A percentile compares a stretch with the other conserved stretches of the same genome.
Evolutionary conservation across 2,113 vertebrate genomes (phyloP).

Genomic region (Charadrius vociferus): DNA sequence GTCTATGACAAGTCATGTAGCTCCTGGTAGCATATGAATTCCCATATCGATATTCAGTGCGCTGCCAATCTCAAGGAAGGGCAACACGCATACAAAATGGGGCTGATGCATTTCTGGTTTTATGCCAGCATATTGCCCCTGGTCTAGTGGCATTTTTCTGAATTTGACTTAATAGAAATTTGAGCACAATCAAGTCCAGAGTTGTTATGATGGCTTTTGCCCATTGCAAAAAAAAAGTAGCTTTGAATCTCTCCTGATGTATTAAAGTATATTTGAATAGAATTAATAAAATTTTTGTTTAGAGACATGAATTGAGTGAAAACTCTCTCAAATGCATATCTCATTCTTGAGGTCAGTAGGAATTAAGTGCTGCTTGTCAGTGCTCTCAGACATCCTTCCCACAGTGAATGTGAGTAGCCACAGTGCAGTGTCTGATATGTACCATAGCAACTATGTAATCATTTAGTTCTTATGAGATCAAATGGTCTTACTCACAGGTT

Average conservation of each 20-base stretch:
- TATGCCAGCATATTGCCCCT: not conserved
- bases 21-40: not conserved
- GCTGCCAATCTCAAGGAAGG: not conserved
- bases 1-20: not conserved
- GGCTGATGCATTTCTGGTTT: not conserved
- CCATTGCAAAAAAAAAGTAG: not conserved
- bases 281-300: not conserved
- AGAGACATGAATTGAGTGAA: not conserved
- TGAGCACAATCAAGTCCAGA: not conserved
- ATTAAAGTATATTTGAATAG: not conserved
- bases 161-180: not conserved
- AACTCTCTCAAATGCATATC: not conserved
- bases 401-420: not conserved
- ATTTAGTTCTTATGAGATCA: not conserved
- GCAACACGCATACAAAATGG: not conserved
- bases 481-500: not conserved
- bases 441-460: not conserved
- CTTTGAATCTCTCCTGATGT: not conserved
- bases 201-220: not conserved
- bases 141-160: not conserved
- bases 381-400: not conserved
- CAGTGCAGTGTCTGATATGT: not conserved
- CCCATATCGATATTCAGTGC: not conserved
- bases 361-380: not conserved
- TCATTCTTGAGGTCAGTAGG: not conserved